Evolutionary conservation across 2,888 invertebrate species (phyloP).

Genomic region (Andrena minutula): DNA sequence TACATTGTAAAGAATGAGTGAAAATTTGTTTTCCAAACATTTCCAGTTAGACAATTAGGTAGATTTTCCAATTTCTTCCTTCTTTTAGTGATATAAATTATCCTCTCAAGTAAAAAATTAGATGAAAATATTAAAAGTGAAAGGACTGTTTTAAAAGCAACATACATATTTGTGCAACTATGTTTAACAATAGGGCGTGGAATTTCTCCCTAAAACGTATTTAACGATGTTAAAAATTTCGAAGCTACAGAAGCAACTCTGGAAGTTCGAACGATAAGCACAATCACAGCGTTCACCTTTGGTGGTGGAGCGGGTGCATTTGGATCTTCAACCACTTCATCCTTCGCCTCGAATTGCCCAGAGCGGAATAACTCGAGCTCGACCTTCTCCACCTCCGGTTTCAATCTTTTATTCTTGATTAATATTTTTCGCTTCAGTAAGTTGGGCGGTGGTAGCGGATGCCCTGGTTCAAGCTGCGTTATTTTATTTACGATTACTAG

Average conservation of each 20-base stretch:
- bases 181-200: too few species aligned
- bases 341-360: conserved; percentile 86
- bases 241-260: neutral
- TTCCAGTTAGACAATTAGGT: too few species aligned
- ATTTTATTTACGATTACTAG: conserved; percentile 37
- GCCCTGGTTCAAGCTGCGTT: conserved; percentile 87
- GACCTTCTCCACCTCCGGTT: conserved; percentile 89
- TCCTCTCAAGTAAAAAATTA: too few species aligned
- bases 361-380: conserved; percentile 86
- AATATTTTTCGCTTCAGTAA: conserved; percentile 89
- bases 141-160: too few species aligned
- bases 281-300: conserved; percentile 68
- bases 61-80: too few species aligned
- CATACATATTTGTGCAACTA: too few species aligned
- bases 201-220: too few species aligned
- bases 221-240: neutral
- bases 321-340: conserved; percentile 86
- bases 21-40: too few species aligned
- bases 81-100: too few species aligned
- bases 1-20: too few species aligned
- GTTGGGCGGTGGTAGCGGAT: conserved; percentile 88
- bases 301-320: conserved; percentile 82
- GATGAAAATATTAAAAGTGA: too few species aligned
- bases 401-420: conserved; percentile 89
- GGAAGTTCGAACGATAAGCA: neutral